Evolutionary conservation across 2,888 invertebrate genomes (phyloP), one percentile per base, ranked within the genome.

Genomic region (Horisme vitalbata): DNA sequence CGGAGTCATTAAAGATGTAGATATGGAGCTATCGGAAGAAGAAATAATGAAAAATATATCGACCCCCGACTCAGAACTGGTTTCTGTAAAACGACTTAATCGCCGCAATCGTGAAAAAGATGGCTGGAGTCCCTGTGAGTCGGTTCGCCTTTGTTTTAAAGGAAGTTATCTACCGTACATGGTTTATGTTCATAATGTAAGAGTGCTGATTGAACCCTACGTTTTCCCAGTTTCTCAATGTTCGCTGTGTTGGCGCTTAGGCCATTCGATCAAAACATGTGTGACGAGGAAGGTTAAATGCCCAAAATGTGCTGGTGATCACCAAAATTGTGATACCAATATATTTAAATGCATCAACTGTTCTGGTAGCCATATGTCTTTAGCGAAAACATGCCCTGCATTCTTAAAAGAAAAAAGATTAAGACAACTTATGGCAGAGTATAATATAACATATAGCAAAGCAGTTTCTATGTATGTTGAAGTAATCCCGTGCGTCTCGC

Each of bases 271-370:
- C 1, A 15, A 7, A 20, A 20, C 20, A 9, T 37, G 36, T n/a
- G 27, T 28, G 5, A 18, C 36, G 6, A 14, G n/a, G n/a, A 30
- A 30, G 12, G 2, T 27, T 1, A 13, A 13, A 4, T 35, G 14
- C 26, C 35, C 35, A 1, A 26, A 35, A 26, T 35, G 26, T 15
- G 4, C 3, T 2, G n/a, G 15, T 2, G 6, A 9, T 10, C 35
- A 35, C 7, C 3, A 9, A 3, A 45, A 45, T 10, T 50, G 44
- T 15, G 49, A 44, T 2, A 36, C 36, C 0, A 27, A 0, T 7
- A 0, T 7, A 0, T 45, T 11, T 20, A 45, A 36, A 32, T 50
- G 41, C 7, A 7, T 32, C 5, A 50, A 35, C 15, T 35, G 35
- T 5, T 10, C 2, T 1, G 35, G 35, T 3, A 35, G 4, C 0